Evolutionary conservation across 1,140 invertebrate species (phyloP), one percentile per base, ranked within the genome.

Genomic region (Drosophila truncata): DNA sequence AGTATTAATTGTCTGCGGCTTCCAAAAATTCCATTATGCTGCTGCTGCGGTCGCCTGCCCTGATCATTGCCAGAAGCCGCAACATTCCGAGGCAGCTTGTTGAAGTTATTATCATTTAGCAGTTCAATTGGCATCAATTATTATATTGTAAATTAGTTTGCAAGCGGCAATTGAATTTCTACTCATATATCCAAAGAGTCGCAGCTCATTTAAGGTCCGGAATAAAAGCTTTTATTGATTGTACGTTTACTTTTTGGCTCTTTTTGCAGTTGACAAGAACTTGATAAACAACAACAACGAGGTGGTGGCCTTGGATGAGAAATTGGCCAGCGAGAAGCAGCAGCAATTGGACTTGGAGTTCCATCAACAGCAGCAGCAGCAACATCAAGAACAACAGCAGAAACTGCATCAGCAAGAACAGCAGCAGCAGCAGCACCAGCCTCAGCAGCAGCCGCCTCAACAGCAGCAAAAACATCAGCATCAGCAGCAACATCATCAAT

Each of bases 51-150:
- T 44, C 14, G 35, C 39, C 23, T 42, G 9, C n/a, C 8, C 47
- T 31, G 27, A 18, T 18, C 52, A 23, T 57, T 27, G 35, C 31
- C 20, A 47, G n/a, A 27, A 10, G 33, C 44, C 31, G 25, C 50
- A 4, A 29, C 50, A 57, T 70, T 71, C 18, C 35, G 4, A 33
- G 6, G 16, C 27, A 41, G 27, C 13, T 58, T 11, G 61, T 42
- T 62, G 50, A 63, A 80, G 77, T 67, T 80, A 57, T 69, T 52
- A 66, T 65, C 57, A 78, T 80, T 90, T 90, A 70, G 80, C 82
- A 77, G 85, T 55, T 55, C 85, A 90, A 90, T 90, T 90, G 85
- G 66, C 82, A 74, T 74, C 85, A 90, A 90, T 90, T 90, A 90
- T 84, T 75, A 70, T 79, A 63, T 76, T 79, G 64, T 82, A 90